These are phyloP conservation scores for Muscina levida DNA, from an alignment of 2,888 invertebrate species.

Conservation along the genomic window DNA sequence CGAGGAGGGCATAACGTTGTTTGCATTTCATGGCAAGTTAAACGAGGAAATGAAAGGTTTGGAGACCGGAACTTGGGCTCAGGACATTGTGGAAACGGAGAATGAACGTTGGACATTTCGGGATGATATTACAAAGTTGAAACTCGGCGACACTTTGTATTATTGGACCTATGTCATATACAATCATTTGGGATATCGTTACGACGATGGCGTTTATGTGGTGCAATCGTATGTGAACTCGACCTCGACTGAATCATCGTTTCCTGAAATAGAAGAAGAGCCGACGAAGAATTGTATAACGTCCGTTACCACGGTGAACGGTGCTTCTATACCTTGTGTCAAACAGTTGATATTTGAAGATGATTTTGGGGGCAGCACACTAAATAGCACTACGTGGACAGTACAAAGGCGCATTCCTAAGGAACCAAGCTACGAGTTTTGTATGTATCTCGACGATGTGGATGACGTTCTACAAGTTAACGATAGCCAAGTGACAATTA, in stretches of 20 bases:
- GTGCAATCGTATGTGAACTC: conserved; percentile 68
- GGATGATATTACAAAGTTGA: conserved; percentile 82
- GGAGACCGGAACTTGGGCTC: conserved; percentile 85
- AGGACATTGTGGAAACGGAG: conserved; percentile 84
- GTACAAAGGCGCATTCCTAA: conserved; percentile 74
- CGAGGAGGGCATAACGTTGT: conserved; percentile 85
- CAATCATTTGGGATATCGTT: conserved; percentile 85
- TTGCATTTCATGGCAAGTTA: conserved; percentile 88
- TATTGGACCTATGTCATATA: conserved; percentile 89
- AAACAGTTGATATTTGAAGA: conserved; percentile 76
- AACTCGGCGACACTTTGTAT: conserved; percentile 85
- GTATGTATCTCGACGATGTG: conserved; percentile 68
- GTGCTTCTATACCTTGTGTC: conserved; percentile 70
- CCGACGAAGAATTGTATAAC: background rate
- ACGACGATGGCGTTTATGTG: conserved; percentile 77
- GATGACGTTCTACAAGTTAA: conserved; percentile 67
- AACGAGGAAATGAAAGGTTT: conserved; percentile 86
- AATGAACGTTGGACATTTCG: conserved; percentile 85
- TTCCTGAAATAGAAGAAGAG: background rate
- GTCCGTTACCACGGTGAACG: conserved; percentile 57
- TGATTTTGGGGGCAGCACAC: conserved; percentile 69
- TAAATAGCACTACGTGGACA: conserved; percentile 73
- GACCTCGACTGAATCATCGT: conserved; percentile 22
- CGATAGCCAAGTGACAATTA: conserved; percentile 70
- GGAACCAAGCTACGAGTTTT: conserved; percentile 76